Evolutionary conservation across 2,888 invertebrate species (phyloP).

Genomic region (Chrysolina americana): DNA sequence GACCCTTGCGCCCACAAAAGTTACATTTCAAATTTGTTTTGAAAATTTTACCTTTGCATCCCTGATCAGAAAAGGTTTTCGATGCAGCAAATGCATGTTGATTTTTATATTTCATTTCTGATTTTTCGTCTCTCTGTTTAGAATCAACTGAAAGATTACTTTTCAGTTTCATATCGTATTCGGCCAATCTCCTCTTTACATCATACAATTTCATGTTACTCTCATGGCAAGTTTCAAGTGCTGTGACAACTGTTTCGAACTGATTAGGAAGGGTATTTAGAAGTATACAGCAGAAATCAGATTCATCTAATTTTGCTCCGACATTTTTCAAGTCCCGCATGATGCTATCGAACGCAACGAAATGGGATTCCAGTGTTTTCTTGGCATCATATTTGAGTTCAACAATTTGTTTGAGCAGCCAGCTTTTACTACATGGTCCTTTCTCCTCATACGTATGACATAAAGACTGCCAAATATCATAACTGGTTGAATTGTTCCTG

Average conservation of each 20-base stretch:
- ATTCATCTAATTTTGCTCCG: not conserved
- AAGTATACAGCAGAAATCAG: not conserved
- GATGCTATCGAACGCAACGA: not conserved
- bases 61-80: not conserved
- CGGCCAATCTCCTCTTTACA: not conserved
- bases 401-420: not conserved
- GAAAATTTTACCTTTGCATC: not conserved
- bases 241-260: not conserved
- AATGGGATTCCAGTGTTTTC: not conserved
- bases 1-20: not conserved
- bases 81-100: not conserved
- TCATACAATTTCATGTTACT: not conserved
- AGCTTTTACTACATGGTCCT: not conserved
- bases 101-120: not conserved
- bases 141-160: not conserved
- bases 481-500: not conserved
- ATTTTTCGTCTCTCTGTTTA: not conserved
- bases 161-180: not conserved
- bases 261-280: not conserved
- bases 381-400: not conserved
- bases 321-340: not conserved
- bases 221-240: not conserved
- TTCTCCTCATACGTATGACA: conserved; percentile 3
- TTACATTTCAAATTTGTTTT: not conserved
- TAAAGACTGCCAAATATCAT: not conserved